These are phyloP conservation scores for Mizuhopecten yessoensis DNA, from an alignment of 1,140 invertebrate species.

Conservation along the genomic window DNA sequence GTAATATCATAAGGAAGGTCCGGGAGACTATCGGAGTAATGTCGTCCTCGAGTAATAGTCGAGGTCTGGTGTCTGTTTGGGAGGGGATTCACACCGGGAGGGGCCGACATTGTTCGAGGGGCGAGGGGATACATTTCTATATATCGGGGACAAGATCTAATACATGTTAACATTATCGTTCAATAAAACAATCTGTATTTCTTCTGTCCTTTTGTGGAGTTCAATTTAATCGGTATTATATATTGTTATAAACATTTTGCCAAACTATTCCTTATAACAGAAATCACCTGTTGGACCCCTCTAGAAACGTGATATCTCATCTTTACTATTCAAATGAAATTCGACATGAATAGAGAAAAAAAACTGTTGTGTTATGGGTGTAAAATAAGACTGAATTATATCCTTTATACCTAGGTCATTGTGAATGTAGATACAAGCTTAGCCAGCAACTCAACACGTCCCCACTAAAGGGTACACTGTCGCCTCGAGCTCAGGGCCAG, in stretches of 20 bases:
- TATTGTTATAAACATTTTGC: too few relatives aligned
- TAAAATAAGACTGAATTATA: neutral
- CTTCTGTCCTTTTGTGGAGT: too few relatives aligned
- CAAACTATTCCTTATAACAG: neutral
- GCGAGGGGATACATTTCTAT: neutral
- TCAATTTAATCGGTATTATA: too few relatives aligned
- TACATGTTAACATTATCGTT: too few relatives aligned
- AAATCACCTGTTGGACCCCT: neutral
- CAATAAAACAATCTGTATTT: too few relatives aligned
- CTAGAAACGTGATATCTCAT: constrained; percentile 9
- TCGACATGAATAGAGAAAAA: neutral
- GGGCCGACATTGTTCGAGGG: neutral
- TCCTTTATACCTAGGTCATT: neutral
- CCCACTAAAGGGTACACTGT: too few relatives aligned
- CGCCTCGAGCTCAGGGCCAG: too few relatives aligned
- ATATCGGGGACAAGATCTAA: too few relatives aligned
- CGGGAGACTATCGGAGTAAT: neutral
- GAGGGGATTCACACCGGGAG: neutral
- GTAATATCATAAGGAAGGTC: constrained; percentile 18
- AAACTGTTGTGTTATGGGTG: constrained; percentile 17
- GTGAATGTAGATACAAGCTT: neutral
- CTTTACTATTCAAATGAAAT: constrained; percentile 9
- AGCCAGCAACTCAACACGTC: too few relatives aligned
- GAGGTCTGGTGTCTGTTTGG: neutral
- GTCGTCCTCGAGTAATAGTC: neutral